phyloP scores from a whole-genome alignment of 2,888 invertebrate species.

The Troides oblongomaculatus region DNA sequence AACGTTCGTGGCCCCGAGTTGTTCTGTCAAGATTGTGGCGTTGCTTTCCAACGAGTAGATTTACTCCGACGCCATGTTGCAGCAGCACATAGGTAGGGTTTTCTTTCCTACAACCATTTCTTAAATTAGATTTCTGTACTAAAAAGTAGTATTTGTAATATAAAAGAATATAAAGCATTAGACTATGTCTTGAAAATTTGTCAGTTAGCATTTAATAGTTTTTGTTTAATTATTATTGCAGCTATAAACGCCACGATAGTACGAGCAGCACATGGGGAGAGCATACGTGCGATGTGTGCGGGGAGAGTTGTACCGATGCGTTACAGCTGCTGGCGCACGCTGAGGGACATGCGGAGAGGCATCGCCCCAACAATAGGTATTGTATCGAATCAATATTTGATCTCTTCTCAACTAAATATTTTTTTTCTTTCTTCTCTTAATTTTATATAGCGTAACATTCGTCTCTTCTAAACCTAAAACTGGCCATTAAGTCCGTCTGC shows the following conservation, averaged over 20 bases:
- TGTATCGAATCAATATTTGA: neutral
- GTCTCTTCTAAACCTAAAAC: too few relatives aligned
- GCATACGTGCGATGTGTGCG: conserved; percentile 89
- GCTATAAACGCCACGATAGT: conserved; percentile 68
- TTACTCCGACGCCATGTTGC: conserved; percentile 85
- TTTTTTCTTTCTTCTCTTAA: too few relatives aligned
- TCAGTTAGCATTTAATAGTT: too few relatives aligned
- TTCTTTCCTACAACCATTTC: neutral
- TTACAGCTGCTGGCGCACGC: conserved; percentile 88
- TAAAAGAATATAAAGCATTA: too few relatives aligned
- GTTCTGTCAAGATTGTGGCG: conserved; percentile 88
- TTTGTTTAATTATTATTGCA: conserved; percentile 34
- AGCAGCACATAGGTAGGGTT: conserved; percentile 71
- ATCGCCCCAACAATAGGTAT: conserved; percentile 62
- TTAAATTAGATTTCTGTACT: neutral
- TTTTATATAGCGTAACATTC: too few relatives aligned
- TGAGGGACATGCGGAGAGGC: conserved; percentile 86
- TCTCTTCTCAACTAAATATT: too few relatives aligned
- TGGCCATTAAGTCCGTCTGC: too few relatives aligned
- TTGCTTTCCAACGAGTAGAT: conserved; percentile 88
- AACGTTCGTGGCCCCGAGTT: conserved; percentile 67
- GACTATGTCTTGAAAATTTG: too few relatives aligned
- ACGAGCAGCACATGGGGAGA: conserved; percentile 66
- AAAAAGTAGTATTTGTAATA: too few relatives aligned
- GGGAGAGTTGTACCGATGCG: conserved; percentile 87